Percentiles rank a stretch among this genome's conserved stretches.
phyloP scores from a whole-genome alignment of 2,888 invertebrate genomes.

The Stratiomys singularior region DNA sequence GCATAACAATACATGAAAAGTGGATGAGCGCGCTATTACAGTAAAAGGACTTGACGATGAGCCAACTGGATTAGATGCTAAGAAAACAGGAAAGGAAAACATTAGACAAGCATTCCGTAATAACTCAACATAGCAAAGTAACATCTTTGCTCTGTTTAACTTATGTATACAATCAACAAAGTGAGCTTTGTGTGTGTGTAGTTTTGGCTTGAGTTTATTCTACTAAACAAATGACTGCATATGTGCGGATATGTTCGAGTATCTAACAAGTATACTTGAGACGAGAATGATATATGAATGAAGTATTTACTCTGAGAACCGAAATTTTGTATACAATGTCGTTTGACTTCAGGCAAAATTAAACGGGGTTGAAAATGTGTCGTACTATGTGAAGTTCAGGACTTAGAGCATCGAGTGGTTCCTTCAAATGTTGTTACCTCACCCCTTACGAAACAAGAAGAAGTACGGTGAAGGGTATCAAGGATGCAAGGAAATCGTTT shows the following conservation, averaged over 20 bases:
- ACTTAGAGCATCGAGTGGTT: too few species aligned
- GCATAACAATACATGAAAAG: conserved; percentile 38
- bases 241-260: too few species aligned
- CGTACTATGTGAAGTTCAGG: too few species aligned
- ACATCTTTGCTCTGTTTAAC: conserved; percentile 31
- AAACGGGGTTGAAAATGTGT: too few species aligned
- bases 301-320: not conserved
- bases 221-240: too few species aligned
- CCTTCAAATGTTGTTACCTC: too few species aligned
- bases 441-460: too few species aligned
- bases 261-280: too few species aligned
- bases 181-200: not conserved
- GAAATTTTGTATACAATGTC: not conserved
- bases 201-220: not conserved
- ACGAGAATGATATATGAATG: not conserved
- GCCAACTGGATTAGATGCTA: conserved; percentile 36
- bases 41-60: conserved; percentile 31
- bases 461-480: too few species aligned
- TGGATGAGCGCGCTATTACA: conserved; percentile 23
- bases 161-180: conserved; percentile 3
- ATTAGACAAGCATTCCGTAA: conserved; percentile 36
- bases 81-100: conserved; percentile 38
- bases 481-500: too few species aligned
- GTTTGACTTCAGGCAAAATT: too few species aligned
- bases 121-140: conserved; percentile 20